Evolutionary conservation across 2,797 vertebrate genomes (phyloP), one percentile per base, ranked within the genome.

Genomic region (Pseudotriccus pelzelni): DNA sequence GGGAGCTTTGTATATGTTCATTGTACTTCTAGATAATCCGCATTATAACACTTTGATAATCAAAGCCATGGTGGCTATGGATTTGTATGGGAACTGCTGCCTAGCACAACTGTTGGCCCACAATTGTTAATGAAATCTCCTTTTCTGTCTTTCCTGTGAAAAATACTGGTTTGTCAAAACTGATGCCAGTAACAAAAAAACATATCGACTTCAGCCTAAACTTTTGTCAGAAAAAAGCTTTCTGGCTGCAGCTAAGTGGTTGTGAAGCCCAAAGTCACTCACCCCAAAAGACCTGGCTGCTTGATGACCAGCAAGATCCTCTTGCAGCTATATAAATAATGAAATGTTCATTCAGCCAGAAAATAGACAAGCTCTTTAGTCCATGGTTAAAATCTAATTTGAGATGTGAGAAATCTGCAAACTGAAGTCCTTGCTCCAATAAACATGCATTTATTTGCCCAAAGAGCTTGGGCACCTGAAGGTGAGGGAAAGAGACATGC

Each of bases 281-380:
- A 85, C 49, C 63, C 84, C 17, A 67, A 59, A 91, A 94, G 75
- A 25, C 24, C 44, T 56, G 64, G 28, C 23, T 91, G 41, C 72
- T 82, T 90, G 91, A 53, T 93, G 87, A 67, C 77, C 59, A 63
- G 17, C 1, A 14, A 86, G 32, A 39, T 93, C 55, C 37, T 89
- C 69, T 55, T 79, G 39, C 70, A 91, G 62, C 39, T 93, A 74
- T 68, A 63, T 84, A 90, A 90, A 95, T 86, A 93, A 91, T 67
- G 36, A 90, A 93, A 79, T 69, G 84, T 21, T 91, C 27, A 77
- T 84, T 90, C 0, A 0, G 10, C 47, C 67, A 92, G 72, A 85
- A 85, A 92, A 86, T 39, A 86, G 73, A 84, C 24, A 66, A 89
- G 10, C 11, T 86, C 10, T 82, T 86, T 84, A 84, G 63, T 73